These are phyloP conservation scores for Clarias magur DNA, from an alignment of 2,113 vertebrate genomes.

Conservation along the genomic window DNA sequence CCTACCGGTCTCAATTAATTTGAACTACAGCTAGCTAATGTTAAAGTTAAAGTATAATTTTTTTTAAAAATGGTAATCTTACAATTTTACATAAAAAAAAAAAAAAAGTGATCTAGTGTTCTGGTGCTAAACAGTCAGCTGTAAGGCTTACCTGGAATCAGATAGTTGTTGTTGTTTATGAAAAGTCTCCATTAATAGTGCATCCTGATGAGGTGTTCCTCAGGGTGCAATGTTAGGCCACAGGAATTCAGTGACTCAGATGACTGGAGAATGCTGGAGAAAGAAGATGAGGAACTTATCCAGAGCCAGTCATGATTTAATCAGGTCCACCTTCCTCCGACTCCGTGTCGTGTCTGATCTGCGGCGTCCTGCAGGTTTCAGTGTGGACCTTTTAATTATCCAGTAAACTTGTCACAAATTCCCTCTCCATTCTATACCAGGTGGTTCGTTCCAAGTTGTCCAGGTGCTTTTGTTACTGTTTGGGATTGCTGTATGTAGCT, in stretches of 20 bases:
- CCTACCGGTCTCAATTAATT: neutral
- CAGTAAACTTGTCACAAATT: neutral
- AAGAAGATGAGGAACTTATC: neutral
- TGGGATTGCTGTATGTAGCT: neutral
- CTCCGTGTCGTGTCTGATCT: neutral
- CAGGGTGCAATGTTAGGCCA: neutral
- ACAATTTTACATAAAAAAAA: no score
- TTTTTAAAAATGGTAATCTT: no score
- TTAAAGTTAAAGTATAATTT: neutral
- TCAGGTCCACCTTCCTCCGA: neutral
- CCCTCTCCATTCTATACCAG: neutral
- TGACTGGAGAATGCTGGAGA: neutral
- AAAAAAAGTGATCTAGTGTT: neutral
- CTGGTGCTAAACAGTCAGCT: neutral
- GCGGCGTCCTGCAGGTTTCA: neutral
- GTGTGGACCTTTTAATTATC: neutral
- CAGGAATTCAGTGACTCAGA: constrained; percentile 7
- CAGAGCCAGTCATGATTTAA: neutral
- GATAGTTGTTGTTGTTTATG: neutral
- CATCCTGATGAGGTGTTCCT: neutral
- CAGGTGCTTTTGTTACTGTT: neutral
- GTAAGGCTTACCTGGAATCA: neutral
- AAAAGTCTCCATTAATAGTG: neutral
- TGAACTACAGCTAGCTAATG: neutral
- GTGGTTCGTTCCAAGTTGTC: neutral